phyloP scores from a whole-genome alignment of 1,140 invertebrate genomes.

The Aphelenchoides besseyi region DNA sequence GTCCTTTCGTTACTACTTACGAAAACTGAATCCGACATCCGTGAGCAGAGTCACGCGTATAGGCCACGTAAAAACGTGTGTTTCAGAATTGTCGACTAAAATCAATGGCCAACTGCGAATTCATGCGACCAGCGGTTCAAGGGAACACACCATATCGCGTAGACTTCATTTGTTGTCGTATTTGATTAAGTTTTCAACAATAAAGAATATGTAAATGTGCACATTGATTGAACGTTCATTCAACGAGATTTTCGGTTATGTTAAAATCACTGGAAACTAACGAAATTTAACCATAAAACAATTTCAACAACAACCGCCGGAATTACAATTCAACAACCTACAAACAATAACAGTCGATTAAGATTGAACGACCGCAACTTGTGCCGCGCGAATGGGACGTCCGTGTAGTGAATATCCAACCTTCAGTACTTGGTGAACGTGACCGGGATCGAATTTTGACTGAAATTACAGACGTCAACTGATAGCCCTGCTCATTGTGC shows the following conservation, averaged over 20 bases:
- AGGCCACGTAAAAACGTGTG: background rate
- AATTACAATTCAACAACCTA: constrained; percentile 18
- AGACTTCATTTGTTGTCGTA: constrained; percentile 37
- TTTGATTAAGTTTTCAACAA: constrained; percentile 25
- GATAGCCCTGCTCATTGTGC: background rate
- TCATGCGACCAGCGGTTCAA: constrained; percentile 39
- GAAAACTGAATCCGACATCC: constrained; percentile 20
- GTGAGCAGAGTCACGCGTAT: constrained; percentile 21
- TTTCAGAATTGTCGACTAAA: constrained; percentile 24
- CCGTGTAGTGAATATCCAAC: constrained; percentile 90
- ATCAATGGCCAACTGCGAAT: constrained; percentile 32
- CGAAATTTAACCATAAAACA: constrained; percentile 1
- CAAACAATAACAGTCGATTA: constrained; percentile 12
- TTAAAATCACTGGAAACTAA: no score
- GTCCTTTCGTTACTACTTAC: constrained; percentile 26
- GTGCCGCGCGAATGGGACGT: constrained; percentile 85
- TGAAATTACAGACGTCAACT: constrained; percentile 5
- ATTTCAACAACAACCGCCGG: constrained; percentile 24
- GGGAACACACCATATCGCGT: constrained; percentile 35
- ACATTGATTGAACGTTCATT: background rate
- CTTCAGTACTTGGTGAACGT: constrained; percentile 85
- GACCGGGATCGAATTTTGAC: constrained; percentile 70
- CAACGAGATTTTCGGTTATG: background rate
- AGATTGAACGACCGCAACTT: constrained; percentile 81
- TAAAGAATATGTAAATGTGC: no score